Base-by-base conservation (phyloP, 2,797 vertebrate genomes). In the Tragopan temminckii region DNA sequence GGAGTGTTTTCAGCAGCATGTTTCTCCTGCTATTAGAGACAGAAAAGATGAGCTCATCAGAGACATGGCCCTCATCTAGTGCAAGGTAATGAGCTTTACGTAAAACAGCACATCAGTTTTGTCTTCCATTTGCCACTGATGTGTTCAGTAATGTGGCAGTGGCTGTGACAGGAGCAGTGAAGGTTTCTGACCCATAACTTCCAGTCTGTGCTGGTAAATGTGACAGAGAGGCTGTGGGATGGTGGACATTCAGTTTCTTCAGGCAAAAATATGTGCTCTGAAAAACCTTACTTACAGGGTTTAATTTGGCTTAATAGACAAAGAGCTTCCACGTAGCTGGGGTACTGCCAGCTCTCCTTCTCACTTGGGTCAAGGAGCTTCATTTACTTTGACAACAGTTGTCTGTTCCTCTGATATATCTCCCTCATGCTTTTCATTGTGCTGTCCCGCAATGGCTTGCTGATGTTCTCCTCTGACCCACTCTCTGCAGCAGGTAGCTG, bases 11-110 rank as follows among this genome's bases (percentile, higher is more conserved):
- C 71, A 90, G 72, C 71, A 91, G 62, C 43, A 31, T 62, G 70
- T 84, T 96, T 88, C 61, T 87, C 74, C 61, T 84, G 63, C 66
- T 93, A 36, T 88, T 80, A 88, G 80, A 88, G 82, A 84, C 68
- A 77, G 63, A 88, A 52, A 59, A 79, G 69, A 85, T 79, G 70
- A 94, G 72, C 43, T 21, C 42, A 77, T 84, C n/a, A 61, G 89
- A 93, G 52, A 14, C 52, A 13, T 82, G 70, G 77, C 57, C 57
- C 78, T 95, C 46, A 58, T 80, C n/a, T 68, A 80, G 67, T 53
- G 77, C 59, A 53, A 92, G 24, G 50, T 79, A 83, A 55, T 1
- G 40, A 82, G 53, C 62, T 95, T 94, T 87, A 36, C 50, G n/a
- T 78, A 82, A 91, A 82, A n/a, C 14, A 80, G 46, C 53, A 61